Percentiles rank a stretch among this genome's conserved stretches.
These are phyloP conservation scores for Arion vulgaris DNA, from an alignment of 1,140 invertebrate genomes.

Conservation along the genomic window DNA sequence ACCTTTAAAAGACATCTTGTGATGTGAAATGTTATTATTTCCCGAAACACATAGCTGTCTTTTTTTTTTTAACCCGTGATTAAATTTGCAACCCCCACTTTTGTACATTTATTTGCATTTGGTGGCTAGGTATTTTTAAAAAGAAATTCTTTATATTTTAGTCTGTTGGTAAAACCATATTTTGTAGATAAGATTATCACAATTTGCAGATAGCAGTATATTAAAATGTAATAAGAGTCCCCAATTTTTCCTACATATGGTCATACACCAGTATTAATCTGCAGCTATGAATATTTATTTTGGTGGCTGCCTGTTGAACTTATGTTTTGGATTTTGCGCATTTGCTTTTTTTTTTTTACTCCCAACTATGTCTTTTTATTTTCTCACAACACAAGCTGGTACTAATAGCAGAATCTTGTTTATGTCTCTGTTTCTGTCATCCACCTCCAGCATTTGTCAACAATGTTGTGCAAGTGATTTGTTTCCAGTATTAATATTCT, in stretches of 20 bases:
- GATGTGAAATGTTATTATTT: too few species aligned
- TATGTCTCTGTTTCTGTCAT: neutral
- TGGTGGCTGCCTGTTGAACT: neutral
- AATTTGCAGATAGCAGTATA: too few species aligned
- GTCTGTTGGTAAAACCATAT: too few species aligned
- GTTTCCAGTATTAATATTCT: too few species aligned
- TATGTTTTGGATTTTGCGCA: slow-evolving; percentile 6
- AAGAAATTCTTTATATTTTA: too few species aligned
- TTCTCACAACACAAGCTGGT: neutral
- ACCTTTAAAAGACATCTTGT: neutral
- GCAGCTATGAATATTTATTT: neutral
- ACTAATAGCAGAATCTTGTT: neutral
- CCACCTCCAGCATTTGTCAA: neutral
- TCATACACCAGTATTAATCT: neutral
- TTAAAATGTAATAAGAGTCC: too few species aligned
- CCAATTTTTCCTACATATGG: too few species aligned
- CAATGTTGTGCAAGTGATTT: too few species aligned
- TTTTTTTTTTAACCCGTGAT: neutral
- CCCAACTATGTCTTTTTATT: neutral
- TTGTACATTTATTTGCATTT: neutral
- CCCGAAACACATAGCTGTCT: too few species aligned
- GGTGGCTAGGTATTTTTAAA: neutral
- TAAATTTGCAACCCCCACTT: neutral
- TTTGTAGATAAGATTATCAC: too few species aligned
- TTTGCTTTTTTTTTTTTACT: neutral